Evolutionary conservation across 2,797 vertebrate genomes (phyloP).

Genomic region (Leucoraja ocellata): DNA sequence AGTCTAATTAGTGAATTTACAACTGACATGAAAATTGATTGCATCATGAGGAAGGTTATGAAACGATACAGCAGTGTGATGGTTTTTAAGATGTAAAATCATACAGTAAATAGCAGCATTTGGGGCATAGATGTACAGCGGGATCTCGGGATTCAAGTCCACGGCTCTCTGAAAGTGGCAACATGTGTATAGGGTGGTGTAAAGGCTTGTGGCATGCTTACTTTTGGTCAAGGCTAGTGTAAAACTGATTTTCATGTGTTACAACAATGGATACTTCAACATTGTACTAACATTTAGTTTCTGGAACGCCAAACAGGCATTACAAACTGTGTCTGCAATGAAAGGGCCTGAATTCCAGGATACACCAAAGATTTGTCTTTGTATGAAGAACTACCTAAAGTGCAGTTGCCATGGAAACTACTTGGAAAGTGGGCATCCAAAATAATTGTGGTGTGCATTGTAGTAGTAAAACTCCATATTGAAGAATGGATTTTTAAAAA

Average conservation of each 20-base stretch:
- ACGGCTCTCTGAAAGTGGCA: no score
- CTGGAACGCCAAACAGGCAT: background rate
- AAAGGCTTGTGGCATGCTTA: no score
- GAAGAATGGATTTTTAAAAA: background rate
- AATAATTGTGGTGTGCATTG: background rate
- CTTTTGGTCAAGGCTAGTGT: no score
- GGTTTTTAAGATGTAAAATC: no score
- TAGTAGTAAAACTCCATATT: background rate
- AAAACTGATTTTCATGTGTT: background rate
- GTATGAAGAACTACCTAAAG: background rate
- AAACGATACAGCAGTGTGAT: no score
- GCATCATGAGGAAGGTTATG: no score
- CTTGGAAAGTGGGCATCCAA: background rate
- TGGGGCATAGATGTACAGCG: no score
- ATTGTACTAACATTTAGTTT: background rate
- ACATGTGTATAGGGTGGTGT: no score
- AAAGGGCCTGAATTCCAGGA: background rate
- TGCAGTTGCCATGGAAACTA: slow-evolving; percentile 16
- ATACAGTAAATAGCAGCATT: no score
- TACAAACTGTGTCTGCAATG: background rate
- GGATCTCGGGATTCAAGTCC: no score
- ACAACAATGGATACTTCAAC: background rate
- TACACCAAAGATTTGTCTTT: background rate
- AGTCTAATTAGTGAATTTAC: no score
- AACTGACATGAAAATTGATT: no score